These are phyloP conservation scores for Oscheius sp. DNA, from an alignment of 2,888 invertebrate species.

Conservation along the genomic window DNA sequence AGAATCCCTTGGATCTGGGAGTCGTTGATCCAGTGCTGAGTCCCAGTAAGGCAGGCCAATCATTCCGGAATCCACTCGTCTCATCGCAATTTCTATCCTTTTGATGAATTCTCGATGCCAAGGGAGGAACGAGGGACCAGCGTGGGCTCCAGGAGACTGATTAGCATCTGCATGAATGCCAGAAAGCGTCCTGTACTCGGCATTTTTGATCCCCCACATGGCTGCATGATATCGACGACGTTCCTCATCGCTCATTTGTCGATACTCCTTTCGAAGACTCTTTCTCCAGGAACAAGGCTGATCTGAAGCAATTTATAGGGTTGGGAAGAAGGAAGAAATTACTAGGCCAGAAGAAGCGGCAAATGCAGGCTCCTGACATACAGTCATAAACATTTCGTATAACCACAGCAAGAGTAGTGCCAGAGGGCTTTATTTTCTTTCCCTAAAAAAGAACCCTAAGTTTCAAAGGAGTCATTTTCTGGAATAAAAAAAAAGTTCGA, in stretches of 20 bases:
- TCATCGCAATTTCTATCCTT: constrained; percentile 61
- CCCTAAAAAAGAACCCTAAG: too few species aligned
- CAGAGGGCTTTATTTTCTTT: too few species aligned
- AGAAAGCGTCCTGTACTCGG: constrained; percentile 46
- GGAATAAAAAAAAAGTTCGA: too few species aligned
- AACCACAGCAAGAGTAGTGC: too few species aligned
- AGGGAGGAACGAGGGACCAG: constrained; percentile 29
- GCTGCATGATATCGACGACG: constrained; percentile 48
- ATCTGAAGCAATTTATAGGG: too few species aligned
- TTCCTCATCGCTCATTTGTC: constrained; percentile 66
- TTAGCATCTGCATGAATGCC: constrained; percentile 57
- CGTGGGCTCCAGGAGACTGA: constrained; percentile 17
- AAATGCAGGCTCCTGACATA: constrained; percentile 64
- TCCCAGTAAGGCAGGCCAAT: constrained; percentile 67
- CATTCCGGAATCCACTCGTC: constrained; percentile 58
- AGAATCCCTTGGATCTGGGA: constrained; percentile 18
- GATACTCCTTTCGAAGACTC: constrained; percentile 59
- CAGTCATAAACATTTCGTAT: too few species aligned
- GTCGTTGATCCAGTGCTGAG: constrained; percentile 61
- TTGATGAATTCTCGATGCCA: constrained; percentile 33
- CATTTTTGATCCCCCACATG: constrained; percentile 43
- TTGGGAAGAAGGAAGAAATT: neutral
- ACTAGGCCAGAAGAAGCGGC: constrained; percentile 53
- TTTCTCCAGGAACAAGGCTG: too few species aligned
- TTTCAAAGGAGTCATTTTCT: too few species aligned